A percentile compares a stretch with the other conserved stretches of the same genome.
These are phyloP conservation scores for Drosophila rubida DNA, from an alignment of 2,888 invertebrate species.

Conservation along the genomic window DNA sequence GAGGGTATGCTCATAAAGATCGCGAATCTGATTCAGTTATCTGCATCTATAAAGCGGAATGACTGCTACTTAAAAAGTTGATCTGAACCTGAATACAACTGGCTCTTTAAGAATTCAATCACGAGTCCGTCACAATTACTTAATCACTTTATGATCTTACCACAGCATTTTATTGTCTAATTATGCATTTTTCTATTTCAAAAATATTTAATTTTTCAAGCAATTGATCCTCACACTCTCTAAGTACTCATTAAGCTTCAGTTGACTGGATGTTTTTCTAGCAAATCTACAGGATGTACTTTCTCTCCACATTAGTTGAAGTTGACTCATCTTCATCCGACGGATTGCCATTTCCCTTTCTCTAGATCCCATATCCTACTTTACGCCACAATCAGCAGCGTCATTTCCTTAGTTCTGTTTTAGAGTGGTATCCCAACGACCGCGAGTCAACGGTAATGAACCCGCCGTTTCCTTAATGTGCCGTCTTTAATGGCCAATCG, in stretches of 20 bases:
- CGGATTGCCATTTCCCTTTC: neutral
- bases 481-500: constrained; percentile 34
- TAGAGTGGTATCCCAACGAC: constrained; percentile 1
- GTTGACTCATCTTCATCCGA: neutral
- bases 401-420: neutral
- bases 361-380: neutral
- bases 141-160: no score
- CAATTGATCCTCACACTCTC: no score
- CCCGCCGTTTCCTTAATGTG: constrained; percentile 9
- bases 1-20: constrained; percentile 21
- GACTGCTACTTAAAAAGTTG: neutral
- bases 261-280: no score
- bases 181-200: no score
- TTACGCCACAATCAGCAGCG: neutral
- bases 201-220: no score
- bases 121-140: no score
- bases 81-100: neutral
- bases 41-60: neutral
- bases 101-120: no score
- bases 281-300: neutral
- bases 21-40: constrained; percentile 1
- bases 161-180: neutral
- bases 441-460: constrained; percentile 5
- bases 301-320: neutral
- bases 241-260: no score